Percentiles rank a stretch among this genome's conserved stretches.
phyloP scores from a whole-genome alignment of 1,140 invertebrate species.

The Pogonomyrmex californicus region DNA sequence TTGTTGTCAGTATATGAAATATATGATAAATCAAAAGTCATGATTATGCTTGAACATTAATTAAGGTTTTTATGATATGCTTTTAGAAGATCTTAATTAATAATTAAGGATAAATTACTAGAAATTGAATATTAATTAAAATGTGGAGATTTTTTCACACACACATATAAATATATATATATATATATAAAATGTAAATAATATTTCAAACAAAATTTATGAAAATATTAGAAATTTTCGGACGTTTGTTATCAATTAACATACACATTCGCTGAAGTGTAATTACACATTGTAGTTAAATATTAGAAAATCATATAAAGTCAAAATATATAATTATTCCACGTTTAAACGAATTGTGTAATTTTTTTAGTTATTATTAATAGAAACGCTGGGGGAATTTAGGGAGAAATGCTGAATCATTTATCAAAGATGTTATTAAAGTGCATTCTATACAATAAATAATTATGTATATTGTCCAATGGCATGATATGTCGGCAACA shows the following conservation, averaged over 20 bases:
- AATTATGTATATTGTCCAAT: not conserved
- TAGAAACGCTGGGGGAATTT: not conserved
- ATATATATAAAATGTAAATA: not conserved
- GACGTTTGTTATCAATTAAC: not conserved
- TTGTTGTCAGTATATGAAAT: conserved; percentile 9
- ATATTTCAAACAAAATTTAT: not conserved
- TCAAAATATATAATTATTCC: not conserved
- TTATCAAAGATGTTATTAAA: conserved; percentile 12
- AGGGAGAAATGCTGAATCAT: not conserved
- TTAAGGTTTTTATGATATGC: not conserved
- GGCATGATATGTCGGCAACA: conserved; percentile 22
- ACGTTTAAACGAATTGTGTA: not conserved
- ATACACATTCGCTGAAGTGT: not conserved
- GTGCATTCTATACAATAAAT: conserved; percentile 4
- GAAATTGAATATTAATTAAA: not conserved
- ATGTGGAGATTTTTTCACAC: not conserved
- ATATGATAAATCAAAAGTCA: not conserved
- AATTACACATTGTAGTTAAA: not conserved
- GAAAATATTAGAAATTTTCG: not conserved
- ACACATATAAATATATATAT: too few relatives aligned
- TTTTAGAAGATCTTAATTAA: not conserved
- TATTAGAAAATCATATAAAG: not conserved
- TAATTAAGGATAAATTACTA: conserved; percentile 29
- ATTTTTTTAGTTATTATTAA: conserved; percentile 19
- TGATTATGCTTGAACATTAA: conserved; percentile 6